Evolutionary conservation across 2,113 vertebrate genomes (phyloP).

Genomic region (Trogon melanurus): DNA sequence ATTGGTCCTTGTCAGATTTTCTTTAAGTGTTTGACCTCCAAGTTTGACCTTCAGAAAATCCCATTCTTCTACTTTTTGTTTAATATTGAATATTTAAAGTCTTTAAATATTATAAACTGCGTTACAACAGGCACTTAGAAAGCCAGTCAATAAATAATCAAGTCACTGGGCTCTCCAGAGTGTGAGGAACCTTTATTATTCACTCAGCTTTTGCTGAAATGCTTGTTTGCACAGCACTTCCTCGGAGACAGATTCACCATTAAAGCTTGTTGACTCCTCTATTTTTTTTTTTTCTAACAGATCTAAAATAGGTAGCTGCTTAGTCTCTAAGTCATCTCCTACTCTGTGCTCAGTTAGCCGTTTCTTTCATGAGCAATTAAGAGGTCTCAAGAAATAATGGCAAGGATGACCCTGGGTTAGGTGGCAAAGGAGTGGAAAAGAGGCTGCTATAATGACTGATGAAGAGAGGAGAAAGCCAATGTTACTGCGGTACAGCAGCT

Average conservation of each 20-base stretch:
- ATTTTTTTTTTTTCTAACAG: neutral
- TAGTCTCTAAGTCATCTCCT: neutral
- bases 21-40: neutral
- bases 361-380: neutral
- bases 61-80: neutral
- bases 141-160: conserved; percentile 16
- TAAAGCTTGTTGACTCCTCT: neutral
- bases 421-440: neutral
- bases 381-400: neutral
- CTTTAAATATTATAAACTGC: conserved; percentile 2
- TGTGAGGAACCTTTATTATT: neutral
- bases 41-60: neutral
- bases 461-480: neutral
- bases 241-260: neutral
- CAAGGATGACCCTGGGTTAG: neutral
- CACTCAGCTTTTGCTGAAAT: neutral
- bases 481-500: neutral
- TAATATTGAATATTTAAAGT: neutral
- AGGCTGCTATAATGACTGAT: neutral
- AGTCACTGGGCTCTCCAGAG: neutral
- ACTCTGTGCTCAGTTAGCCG: neutral
- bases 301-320: neutral
- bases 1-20: neutral
- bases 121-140: conserved; percentile 22
- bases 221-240: neutral